Percentiles rank a stretch among this genome's conserved stretches.
These are phyloP conservation scores for Lepidurus couesii DNA, from an alignment of 1,140 invertebrate species.

Conservation along the genomic window DNA sequence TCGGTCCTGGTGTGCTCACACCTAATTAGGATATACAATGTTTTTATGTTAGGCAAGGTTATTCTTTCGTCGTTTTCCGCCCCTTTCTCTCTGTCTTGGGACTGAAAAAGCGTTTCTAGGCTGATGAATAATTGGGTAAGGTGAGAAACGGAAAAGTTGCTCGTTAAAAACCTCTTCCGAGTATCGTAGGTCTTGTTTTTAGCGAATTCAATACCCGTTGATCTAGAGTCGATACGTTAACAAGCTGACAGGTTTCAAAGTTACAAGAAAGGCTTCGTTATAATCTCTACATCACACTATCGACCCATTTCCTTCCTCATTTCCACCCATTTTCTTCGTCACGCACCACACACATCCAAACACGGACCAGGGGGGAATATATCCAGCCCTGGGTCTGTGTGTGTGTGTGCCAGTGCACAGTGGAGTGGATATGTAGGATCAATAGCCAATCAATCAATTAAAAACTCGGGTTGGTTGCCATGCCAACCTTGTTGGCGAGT, in stretches of 20 bases:
- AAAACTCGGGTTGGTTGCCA: background rate
- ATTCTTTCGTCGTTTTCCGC: background rate
- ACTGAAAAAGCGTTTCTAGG: background rate
- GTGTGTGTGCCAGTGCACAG: background rate
- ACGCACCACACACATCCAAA: background rate
- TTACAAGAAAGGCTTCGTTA: background rate
- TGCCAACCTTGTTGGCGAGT: background rate
- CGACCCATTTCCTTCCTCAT: conserved; percentile 21
- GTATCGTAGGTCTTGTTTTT: background rate
- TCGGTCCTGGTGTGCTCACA: background rate
- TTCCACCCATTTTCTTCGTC: conserved; percentile 8
- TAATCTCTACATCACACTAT: conserved; percentile 19
- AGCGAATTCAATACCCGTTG: conserved; percentile 1
- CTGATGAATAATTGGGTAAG: background rate
- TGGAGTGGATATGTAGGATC: background rate
- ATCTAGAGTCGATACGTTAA: conserved; percentile 15
- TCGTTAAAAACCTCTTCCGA: background rate
- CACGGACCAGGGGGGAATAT: background rate
- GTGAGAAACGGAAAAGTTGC: background rate
- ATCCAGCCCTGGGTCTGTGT: no score
- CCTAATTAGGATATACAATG: background rate
- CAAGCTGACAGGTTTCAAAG: conserved; percentile 19
- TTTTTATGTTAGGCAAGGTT: background rate
- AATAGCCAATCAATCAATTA: conserved; percentile 16
- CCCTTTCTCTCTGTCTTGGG: background rate